Percentiles rank a stretch among this genome's conserved stretches.
phyloP scores from a whole-genome alignment of 2,888 invertebrate genomes.

The Tipula helvola region DNA sequence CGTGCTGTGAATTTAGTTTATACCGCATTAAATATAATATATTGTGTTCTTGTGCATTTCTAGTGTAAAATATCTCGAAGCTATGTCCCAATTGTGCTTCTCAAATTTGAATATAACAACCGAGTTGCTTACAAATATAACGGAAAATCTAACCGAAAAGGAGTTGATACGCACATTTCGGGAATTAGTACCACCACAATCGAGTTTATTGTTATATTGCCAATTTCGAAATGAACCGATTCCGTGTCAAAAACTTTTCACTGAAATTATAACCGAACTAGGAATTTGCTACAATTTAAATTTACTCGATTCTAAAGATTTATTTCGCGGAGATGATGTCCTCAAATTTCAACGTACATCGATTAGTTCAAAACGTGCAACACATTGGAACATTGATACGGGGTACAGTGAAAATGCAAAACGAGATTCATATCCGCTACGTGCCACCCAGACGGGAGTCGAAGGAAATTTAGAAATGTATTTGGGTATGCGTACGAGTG shows the following conservation, averaged over 20 bases:
- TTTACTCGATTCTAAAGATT: too few relatives aligned
- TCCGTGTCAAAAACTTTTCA: constrained; percentile 46
- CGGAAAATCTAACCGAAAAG: constrained; percentile 36
- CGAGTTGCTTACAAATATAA: not conserved
- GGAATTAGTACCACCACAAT: constrained; percentile 39
- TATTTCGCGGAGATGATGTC: too few relatives aligned
- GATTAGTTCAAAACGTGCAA: constrained; percentile 22
- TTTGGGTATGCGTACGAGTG: constrained; percentile 18
- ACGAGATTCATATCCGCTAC: too few relatives aligned
- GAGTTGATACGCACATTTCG: constrained; percentile 43
- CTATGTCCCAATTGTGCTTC: constrained; percentile 30
- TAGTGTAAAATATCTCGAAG: constrained; percentile 18
- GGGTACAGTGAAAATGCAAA: too few relatives aligned
- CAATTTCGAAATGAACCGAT: constrained; percentile 42
- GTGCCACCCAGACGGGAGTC: too few relatives aligned
- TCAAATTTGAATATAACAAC: constrained; percentile 20
- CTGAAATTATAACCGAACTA: constrained; percentile 32
- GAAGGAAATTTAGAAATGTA: too few relatives aligned
- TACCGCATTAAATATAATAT: not conserved
- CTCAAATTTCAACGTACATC: constrained; percentile 21
- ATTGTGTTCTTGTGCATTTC: not conserved
- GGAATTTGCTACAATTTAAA: too few relatives aligned
- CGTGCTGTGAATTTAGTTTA: not conserved
- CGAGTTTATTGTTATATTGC: constrained; percentile 43
- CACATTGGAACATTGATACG: constrained; percentile 48